Evolutionary conservation across 2,113 vertebrate species (phyloP).

Genomic region (Microcebus griseorufus): DNA sequence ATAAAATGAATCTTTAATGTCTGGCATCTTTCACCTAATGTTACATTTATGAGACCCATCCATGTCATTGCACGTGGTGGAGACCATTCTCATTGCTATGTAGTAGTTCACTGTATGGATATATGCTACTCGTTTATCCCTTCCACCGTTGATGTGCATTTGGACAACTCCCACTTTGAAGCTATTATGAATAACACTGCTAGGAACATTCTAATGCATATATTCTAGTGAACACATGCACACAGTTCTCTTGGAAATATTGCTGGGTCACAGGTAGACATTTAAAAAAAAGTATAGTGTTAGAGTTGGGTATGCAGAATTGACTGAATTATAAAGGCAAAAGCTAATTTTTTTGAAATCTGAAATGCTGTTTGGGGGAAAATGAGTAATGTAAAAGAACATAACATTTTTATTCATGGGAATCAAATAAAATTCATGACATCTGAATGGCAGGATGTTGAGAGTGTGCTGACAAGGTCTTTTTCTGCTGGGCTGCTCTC

Average conservation of each 20-base stretch:
- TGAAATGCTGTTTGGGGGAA: neutral
- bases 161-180: neutral
- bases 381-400: conserved; percentile 46
- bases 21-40: neutral
- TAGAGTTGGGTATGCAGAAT: neutral
- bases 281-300: neutral
- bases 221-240: neutral
- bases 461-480: conserved; percentile 51
- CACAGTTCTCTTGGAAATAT: neutral
- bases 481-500: conserved; percentile 64
- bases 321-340: conserved; percentile 61
- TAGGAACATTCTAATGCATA: neutral
- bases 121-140: neutral
- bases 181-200: neutral
- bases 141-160: neutral
- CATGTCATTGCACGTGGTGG: fast-evolving
- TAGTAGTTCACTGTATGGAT: neutral
- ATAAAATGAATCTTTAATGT: neutral
- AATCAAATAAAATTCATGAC: neutral
- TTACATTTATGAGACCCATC: neutral
- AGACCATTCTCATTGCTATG: neutral
- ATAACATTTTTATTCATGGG: conserved; percentile 55
- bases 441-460: neutral
- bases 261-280: neutral
- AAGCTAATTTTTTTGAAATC: conserved; percentile 55